These are phyloP conservation scores for Lepidothrix coronata DNA, from an alignment of 2,113 vertebrate genomes.

Conservation along the genomic window DNA sequence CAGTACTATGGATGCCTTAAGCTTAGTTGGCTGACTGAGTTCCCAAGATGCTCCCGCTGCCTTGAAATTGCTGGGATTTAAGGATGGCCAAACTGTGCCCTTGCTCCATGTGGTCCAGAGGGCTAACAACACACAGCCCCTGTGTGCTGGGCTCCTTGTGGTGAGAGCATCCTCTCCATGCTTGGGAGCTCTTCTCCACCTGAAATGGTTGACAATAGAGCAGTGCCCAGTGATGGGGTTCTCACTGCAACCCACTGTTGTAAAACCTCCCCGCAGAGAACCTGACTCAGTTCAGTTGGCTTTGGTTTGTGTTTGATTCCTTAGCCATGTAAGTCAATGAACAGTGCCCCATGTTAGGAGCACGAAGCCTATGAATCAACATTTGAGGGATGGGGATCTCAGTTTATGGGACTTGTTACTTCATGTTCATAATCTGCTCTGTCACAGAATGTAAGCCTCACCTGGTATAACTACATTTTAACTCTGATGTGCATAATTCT, in stretches of 20 bases:
- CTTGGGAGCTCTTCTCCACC: background rate
- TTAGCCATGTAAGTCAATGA: background rate
- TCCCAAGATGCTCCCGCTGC: background rate
- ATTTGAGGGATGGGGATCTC: background rate
- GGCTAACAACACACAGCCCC: too few relatives aligned
- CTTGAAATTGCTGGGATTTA: background rate
- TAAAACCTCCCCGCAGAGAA: background rate
- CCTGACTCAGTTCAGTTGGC: background rate
- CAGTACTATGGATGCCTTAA: background rate
- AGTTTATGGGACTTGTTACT: background rate
- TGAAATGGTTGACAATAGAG: background rate
- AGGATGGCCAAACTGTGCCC: background rate
- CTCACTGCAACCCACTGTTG: background rate
- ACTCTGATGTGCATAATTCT: background rate
- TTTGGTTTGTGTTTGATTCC: background rate
- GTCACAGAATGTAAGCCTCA: background rate
- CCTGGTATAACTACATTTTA: background rate
- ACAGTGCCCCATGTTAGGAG: background rate
- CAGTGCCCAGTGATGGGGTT: background rate
- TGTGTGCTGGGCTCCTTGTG: accelerated
- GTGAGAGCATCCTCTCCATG: background rate
- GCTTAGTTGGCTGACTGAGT: background rate
- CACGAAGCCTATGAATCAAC: background rate
- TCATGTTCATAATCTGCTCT: background rate
- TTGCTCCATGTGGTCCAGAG: background rate